Evolutionary conservation across 2,797 vertebrate genomes (phyloP).

Genomic region (Sarcophilus harrisii): DNA sequence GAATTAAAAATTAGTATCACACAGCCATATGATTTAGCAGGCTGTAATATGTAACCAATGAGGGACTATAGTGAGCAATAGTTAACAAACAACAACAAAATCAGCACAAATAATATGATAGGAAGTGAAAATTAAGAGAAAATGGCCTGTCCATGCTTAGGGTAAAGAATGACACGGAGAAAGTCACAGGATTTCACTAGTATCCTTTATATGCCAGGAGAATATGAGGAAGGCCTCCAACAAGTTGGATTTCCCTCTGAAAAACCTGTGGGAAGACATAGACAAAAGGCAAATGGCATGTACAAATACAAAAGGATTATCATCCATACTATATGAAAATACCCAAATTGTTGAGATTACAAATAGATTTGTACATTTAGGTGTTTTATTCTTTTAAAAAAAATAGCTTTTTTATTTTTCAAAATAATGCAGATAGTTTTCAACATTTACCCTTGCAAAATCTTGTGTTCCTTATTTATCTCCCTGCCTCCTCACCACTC

Average conservation of each 20-base stretch:
- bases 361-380: neutral
- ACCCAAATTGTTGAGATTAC: neutral
- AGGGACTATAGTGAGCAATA: neutral
- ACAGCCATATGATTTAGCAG: neutral
- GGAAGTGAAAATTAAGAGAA: neutral
- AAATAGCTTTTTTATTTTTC: too few relatives aligned
- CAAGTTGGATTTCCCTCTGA: neutral
- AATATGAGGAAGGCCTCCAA: neutral
- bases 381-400: neutral
- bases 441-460: too few relatives aligned
- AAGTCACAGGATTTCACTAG: neutral
- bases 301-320: neutral
- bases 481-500: too few relatives aligned
- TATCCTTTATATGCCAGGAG: neutral
- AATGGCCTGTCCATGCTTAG: neutral
- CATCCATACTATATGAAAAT: neutral
- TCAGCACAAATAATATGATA: neutral
- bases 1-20: neutral
- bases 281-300: neutral
- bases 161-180: neutral
- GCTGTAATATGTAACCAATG: neutral
- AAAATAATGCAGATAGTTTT: too few relatives aligned
- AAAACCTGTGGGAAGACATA: neutral
- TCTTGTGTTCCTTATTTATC: too few relatives aligned
- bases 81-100: neutral